These are phyloP conservation scores for Diogma glabrata DNA, from an alignment of 2,888 invertebrate species.

Conservation along the genomic window DNA sequence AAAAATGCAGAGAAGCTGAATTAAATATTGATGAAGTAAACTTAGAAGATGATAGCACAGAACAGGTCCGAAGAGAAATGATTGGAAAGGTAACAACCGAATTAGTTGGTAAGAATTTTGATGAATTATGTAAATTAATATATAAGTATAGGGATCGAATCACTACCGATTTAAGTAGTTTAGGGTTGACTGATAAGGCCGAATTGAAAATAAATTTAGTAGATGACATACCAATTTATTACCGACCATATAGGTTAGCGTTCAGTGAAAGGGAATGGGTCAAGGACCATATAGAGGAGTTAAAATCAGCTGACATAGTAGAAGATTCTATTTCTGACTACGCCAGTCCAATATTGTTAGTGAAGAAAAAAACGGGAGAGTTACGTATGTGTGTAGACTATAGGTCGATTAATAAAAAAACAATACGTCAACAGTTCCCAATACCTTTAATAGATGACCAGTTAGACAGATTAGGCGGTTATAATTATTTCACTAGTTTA, in stretches of 20 bases:
- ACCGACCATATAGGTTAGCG: too few relatives aligned
- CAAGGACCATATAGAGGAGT: too few relatives aligned
- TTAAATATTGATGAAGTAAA: background rate
- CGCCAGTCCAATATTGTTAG: too few relatives aligned
- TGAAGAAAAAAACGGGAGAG: too few relatives aligned
- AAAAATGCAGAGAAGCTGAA: background rate
- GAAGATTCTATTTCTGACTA: too few relatives aligned
- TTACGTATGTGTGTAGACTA: too few relatives aligned
- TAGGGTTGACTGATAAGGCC: too few relatives aligned
- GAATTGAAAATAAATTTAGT: background rate
- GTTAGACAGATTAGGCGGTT: background rate
- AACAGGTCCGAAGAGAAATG: background rate
- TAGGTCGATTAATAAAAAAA: too few relatives aligned
- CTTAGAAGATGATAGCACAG: background rate
- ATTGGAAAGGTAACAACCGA: background rate
- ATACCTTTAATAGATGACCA: background rate
- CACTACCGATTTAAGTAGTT: background rate
- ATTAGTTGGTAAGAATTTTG: background rate
- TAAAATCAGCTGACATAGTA: too few relatives aligned
- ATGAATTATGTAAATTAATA: background rate
- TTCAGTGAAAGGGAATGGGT: background rate
- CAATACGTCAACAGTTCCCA: background rate
- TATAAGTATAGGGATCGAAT: constrained; percentile 5
- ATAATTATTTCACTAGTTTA: background rate
- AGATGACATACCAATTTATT: background rate